Evolutionary conservation across 2,113 vertebrate species (phyloP).

Genomic region (Vidua chalybeata): DNA sequence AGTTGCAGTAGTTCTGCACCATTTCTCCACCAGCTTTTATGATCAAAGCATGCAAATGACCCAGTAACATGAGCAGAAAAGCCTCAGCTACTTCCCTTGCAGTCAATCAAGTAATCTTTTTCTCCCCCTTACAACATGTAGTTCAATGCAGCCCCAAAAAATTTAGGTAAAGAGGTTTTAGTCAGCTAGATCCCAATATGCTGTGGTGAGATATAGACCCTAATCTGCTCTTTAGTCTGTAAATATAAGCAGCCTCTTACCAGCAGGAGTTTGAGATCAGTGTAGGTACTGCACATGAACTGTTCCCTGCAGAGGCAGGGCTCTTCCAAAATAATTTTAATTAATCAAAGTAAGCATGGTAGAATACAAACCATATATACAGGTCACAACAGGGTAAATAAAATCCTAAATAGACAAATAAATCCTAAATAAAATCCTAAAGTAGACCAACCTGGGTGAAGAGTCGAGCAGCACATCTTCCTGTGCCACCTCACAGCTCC

Average conservation of each 20-base stretch:
- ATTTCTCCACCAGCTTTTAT: constrained; percentile 10
- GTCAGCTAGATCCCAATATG: background rate
- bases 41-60: constrained; percentile 24
- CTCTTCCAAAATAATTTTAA: background rate
- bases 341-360: background rate
- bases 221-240: background rate
- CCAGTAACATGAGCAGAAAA: background rate
- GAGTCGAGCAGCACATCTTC: constrained; percentile 37
- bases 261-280: background rate
- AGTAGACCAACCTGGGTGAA: constrained; percentile 67
- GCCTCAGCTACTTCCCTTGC: background rate
- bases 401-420: background rate
- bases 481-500: background rate
- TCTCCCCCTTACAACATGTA: background rate
- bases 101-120: background rate
- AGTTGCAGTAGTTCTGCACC: constrained; percentile 2
- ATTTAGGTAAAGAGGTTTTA: background rate
- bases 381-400: background rate
- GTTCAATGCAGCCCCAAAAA: background rate
- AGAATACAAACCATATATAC: background rate
- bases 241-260: background rate
- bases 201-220: background rate
- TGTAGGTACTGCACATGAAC: background rate
- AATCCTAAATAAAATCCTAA: background rate
- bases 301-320: background rate